Percentiles rank a stretch among this genome's conserved stretches.
Evolutionary conservation across 2,113 vertebrate species (phyloP).

Genomic region (Eclectus roratus): DNA sequence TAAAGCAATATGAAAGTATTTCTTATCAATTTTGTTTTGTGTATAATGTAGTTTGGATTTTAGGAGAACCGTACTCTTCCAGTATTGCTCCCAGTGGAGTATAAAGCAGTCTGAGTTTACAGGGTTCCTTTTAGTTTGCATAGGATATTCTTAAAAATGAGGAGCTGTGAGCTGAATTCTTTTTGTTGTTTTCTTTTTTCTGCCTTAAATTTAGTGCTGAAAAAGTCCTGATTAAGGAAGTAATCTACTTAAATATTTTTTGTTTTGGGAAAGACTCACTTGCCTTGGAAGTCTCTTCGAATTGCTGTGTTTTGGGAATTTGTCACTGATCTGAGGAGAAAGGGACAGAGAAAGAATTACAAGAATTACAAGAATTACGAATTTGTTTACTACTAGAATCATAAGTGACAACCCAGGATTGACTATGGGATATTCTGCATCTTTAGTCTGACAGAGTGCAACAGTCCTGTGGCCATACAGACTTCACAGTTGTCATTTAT

Average conservation of each 20-base stretch:
- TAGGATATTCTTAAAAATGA: background rate
- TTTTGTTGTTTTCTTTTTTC: background rate
- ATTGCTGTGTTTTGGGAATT: background rate
- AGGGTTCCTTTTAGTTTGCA: background rate
- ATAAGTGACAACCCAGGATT: slow-evolving; percentile 15
- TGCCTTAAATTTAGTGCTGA: background rate
- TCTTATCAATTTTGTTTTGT: background rate
- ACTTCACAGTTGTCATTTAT: slow-evolving; percentile 35
- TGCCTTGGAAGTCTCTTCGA: slow-evolving; percentile 28
- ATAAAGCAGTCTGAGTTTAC: background rate
- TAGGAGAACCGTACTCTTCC: background rate
- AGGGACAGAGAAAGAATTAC: slow-evolving; percentile 17
- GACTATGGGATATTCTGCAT: background rate
- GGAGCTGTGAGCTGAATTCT: background rate
- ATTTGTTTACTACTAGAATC: background rate
- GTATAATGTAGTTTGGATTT: background rate
- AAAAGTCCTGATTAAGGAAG: background rate
- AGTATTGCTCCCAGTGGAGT: background rate
- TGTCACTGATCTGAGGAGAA: slow-evolving; percentile 38
- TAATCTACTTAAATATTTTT: slow-evolving; percentile 27
- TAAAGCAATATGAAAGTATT: background rate
- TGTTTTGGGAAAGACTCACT: slow-evolving; percentile 4
- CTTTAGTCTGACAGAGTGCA: slow-evolving; percentile 23
- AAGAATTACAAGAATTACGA: background rate
- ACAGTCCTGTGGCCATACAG: slow-evolving; percentile 20